These are phyloP conservation scores for Koerneria pararmatus DNA, from an alignment of 2,888 invertebrate species.

Conservation along the genomic window DNA sequence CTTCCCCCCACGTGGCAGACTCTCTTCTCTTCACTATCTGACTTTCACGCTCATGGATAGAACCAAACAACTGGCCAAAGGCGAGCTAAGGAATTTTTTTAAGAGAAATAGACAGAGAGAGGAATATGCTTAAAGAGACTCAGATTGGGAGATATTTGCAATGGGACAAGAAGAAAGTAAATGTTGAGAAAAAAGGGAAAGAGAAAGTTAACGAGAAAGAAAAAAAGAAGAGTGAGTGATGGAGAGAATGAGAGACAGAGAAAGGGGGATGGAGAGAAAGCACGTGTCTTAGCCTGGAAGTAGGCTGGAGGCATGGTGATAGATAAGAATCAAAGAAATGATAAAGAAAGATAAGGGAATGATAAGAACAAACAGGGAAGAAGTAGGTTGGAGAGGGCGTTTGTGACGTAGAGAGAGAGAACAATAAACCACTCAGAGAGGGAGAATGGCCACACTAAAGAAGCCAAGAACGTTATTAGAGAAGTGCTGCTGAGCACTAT, in stretches of 20 bases:
- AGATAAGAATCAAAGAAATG: not conserved
- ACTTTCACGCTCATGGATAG: too few species aligned
- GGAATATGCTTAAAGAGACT: not conserved
- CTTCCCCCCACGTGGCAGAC: too few species aligned
- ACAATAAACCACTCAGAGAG: too few species aligned
- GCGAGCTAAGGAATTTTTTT: too few species aligned
- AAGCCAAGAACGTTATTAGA: too few species aligned
- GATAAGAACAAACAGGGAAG: not conserved
- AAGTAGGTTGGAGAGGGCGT: not conserved
- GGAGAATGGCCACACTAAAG: too few species aligned
- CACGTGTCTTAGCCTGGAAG: not conserved
- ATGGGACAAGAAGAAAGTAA: not conserved
- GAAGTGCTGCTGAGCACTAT: too few species aligned
- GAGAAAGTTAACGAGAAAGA: not conserved
- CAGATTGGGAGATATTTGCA: not conserved
- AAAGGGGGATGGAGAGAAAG: not conserved
- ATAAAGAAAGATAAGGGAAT: not conserved
- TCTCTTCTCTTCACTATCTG: too few species aligned
- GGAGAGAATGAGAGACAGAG: not conserved
- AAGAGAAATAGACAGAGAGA: not conserved
- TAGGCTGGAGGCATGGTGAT: conserved; percentile 1
- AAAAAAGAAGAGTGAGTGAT: not conserved
- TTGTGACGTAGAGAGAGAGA: not conserved
- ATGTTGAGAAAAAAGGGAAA: not conserved
- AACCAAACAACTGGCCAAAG: too few species aligned